Evolutionary conservation across 2,888 invertebrate species (phyloP).

Genomic region (Drosophila austrosaltans): DNA sequence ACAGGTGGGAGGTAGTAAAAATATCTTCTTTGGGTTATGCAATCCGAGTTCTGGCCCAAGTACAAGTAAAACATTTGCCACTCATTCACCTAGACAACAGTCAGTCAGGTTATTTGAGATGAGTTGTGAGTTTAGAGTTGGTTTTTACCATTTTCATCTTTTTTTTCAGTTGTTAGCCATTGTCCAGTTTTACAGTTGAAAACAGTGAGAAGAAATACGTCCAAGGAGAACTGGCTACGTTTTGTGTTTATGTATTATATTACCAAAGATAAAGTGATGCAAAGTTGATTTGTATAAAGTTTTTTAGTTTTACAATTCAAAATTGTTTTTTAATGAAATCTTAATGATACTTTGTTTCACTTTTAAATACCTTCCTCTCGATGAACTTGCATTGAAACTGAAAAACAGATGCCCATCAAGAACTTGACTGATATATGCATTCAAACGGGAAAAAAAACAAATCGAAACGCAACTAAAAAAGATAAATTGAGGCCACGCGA

Average conservation of each 20-base stretch:
- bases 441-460: not conserved
- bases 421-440: constrained; percentile 47
- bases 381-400: constrained; percentile 8
- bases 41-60: constrained; percentile 70
- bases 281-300: constrained; percentile 31
- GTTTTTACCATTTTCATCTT: not conserved
- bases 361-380: constrained; percentile 2
- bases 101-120: constrained; percentile 42
- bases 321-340: constrained; percentile 2
- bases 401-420: constrained; percentile 36
- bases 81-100: constrained; percentile 6
- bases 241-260: not conserved
- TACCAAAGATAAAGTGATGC: constrained; percentile 24
- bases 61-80: constrained; percentile 51
- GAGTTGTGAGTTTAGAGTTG: constrained; percentile 17
- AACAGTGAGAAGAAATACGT: constrained; percentile 51
- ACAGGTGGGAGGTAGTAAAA: constrained; percentile 2
- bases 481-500: constrained; percentile 32
- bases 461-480: constrained; percentile 14
- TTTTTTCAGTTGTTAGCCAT: constrained; percentile 37
- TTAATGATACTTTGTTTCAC: not conserved
- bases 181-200: constrained; percentile 49
- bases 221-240: constrained; percentile 64
- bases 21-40: constrained; percentile 50
- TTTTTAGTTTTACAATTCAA: not conserved